phyloP scores from a whole-genome alignment of 2,888 invertebrate genomes.

The Siphlonurus alternatus region DNA sequence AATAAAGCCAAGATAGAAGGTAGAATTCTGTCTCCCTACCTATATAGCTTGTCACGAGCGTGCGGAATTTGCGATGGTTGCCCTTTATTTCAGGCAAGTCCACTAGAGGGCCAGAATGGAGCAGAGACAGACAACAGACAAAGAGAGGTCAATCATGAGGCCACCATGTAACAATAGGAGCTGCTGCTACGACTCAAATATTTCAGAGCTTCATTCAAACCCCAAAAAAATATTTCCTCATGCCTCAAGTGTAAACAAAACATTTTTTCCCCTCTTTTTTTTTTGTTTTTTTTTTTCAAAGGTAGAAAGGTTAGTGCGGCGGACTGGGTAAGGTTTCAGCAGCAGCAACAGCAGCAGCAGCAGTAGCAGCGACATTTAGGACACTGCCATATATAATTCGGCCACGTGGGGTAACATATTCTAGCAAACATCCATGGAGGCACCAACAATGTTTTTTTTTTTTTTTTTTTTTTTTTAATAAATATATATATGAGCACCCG shows the following conservation, averaged over 20 bases:
- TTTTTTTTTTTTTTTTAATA: not conserved
- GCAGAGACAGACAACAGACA: constrained; percentile 8
- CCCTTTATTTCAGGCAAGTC: constrained; percentile 97
- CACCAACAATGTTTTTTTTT: not conserved
- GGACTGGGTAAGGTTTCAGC: not conserved
- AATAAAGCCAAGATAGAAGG: not conserved
- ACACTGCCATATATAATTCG: not conserved
- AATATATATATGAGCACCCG: not conserved
- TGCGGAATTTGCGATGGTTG: constrained; percentile 98
- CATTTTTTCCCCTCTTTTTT: not conserved
- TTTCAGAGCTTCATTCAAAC: not conserved
- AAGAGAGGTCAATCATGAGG: constrained; percentile 1
- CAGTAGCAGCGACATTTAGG: not conserved
- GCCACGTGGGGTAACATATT: not conserved
- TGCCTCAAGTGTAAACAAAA: not conserved
- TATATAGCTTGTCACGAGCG: constrained; percentile 98
- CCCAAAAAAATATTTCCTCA: not conserved
- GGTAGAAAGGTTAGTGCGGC: not conserved
- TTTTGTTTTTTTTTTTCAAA: not conserved
- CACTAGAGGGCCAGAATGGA: constrained; percentile 40
- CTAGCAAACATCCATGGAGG: not conserved
- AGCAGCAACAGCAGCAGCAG: not conserved
- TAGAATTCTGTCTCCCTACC: constrained; percentile 42
- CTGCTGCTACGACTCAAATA: not conserved
- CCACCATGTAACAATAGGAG: constrained; percentile 8